Conservation (phyloP, 1,140 invertebrate species). For the Helicoverpa armigera region DNA sequence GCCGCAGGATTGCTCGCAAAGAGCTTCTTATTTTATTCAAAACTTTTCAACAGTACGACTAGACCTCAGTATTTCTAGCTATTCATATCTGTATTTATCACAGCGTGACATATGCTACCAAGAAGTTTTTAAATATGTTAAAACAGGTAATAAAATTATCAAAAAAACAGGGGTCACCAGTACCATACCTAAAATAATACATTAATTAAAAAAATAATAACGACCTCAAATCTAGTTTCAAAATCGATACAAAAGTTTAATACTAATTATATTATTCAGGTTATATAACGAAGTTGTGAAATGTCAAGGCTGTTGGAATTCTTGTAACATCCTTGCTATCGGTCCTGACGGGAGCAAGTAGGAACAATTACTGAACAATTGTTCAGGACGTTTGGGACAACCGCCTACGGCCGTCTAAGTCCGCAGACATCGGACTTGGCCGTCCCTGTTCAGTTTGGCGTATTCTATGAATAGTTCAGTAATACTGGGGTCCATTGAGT, state of each 20-base stretch:
- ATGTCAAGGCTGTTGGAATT: slow-evolving; percentile 47
- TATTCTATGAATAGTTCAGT: slow-evolving; percentile 53
- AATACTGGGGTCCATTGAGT: background rate
- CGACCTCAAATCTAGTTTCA: background rate
- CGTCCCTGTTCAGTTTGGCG: slow-evolving; percentile 25
- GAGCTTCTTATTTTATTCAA: slow-evolving; percentile 16
- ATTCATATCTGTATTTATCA: no score
- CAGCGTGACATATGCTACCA: no score
- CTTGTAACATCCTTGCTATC: slow-evolving; percentile 40
- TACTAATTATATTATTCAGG: slow-evolving; percentile 28
- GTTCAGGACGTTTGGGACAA: slow-evolving; percentile 54
- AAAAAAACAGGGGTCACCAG: background rate
- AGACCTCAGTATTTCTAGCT: no score
- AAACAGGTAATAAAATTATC: slow-evolving; percentile 2
- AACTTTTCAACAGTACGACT: slow-evolving; percentile 15
- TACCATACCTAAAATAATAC: no score
- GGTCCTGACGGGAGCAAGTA: slow-evolving; percentile 27
- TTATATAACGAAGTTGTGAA: slow-evolving; percentile 36
- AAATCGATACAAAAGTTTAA: slow-evolving; percentile 46
- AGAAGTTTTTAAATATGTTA: no score
- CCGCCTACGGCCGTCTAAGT: slow-evolving; percentile 47
- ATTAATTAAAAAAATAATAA: background rate
- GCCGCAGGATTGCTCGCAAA: slow-evolving; percentile 3
- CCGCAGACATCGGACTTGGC: slow-evolving; percentile 48
- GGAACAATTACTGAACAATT: slow-evolving; percentile 57